phyloP scores from a whole-genome alignment of 2,797 vertebrate genomes.

The Adrianichthys oophorus region DNA sequence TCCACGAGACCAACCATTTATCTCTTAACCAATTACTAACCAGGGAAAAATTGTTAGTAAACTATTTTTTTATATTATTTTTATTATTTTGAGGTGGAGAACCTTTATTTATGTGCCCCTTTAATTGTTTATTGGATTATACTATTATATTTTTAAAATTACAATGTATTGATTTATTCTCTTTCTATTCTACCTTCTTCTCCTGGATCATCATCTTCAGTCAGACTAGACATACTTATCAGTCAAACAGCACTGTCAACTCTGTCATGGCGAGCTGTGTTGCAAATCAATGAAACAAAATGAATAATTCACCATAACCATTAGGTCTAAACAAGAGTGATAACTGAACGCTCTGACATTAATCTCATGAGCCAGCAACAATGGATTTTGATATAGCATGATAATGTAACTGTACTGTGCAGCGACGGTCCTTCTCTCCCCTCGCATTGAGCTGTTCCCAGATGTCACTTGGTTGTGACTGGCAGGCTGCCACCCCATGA shows the following conservation, averaged over 20 bases:
- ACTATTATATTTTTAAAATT: no score
- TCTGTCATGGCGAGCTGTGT: constrained; percentile 56
- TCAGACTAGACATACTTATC: constrained; percentile 68
- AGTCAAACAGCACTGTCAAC: constrained; percentile 68
- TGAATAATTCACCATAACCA: constrained; percentile 75
- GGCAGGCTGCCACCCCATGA: constrained; percentile 69
- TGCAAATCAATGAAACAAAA: constrained; percentile 69
- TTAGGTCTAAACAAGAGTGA: constrained; percentile 72
- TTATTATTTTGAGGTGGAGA: not conserved
- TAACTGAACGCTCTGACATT: constrained; percentile 68
- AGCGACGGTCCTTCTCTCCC: constrained; percentile 52
- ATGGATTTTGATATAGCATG: constrained; percentile 75
- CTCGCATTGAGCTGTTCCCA: constrained; percentile 64
- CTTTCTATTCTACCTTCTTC: constrained; percentile 23
- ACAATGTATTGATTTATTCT: not conserved
- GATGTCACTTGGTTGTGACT: constrained; percentile 72
- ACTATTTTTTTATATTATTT: not conserved
- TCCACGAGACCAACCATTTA: constrained; percentile 32
- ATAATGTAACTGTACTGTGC: constrained; percentile 70
- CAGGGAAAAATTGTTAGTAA: constrained; percentile 3
- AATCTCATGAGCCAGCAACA: constrained; percentile 71
- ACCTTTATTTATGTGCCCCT: not conserved
- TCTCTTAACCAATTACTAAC: constrained; percentile 19
- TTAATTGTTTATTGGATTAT: constrained; percentile 4
- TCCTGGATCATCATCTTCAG: constrained; percentile 30